phyloP scores from a whole-genome alignment of 2,797 vertebrate genomes.

The Crenichthys baileyi region DNA sequence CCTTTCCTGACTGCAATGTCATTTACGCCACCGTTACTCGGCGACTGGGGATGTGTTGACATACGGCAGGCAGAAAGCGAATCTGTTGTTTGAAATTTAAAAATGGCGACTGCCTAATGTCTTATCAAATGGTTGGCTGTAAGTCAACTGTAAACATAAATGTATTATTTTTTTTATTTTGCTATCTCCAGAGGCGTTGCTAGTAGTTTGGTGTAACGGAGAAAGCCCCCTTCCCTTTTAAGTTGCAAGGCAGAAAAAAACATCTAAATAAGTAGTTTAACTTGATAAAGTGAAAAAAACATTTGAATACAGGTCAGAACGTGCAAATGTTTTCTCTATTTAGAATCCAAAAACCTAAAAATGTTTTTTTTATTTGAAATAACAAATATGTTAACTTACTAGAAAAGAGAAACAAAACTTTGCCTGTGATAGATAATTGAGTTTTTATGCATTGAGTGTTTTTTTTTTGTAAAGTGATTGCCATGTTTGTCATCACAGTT shows the following conservation, averaged over 20 bases:
- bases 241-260: neutral
- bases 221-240: neutral
- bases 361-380: too few species aligned
- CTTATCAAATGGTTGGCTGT: slow-evolving; percentile 58
- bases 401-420: too few species aligned
- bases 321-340: neutral
- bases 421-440: too few species aligned
- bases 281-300: neutral
- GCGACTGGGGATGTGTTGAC: slow-evolving; percentile 14
- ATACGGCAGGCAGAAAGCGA: slow-evolving; percentile 17
- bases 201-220: neutral
- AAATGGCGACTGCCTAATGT: slow-evolving; percentile 71
- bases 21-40: slow-evolving; percentile 36
- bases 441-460: too few species aligned
- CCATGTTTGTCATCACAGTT: too few species aligned
- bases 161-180: neutral
- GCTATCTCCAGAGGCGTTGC: slow-evolving; percentile 17
- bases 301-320: too few species aligned
- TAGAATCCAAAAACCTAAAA: neutral
- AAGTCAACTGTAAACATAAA: slow-evolving; percentile 28
- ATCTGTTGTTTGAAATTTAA: slow-evolving; percentile 34
- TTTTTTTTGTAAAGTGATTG: too few species aligned
- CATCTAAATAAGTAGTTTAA: neutral
- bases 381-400: too few species aligned
- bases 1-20: slow-evolving; percentile 53